A percentile compares a stretch with the other conserved stretches of the same genome.
phyloP scores from a whole-genome alignment of 2,113 vertebrate genomes.

The Xiphophorus couchianus region DNA sequence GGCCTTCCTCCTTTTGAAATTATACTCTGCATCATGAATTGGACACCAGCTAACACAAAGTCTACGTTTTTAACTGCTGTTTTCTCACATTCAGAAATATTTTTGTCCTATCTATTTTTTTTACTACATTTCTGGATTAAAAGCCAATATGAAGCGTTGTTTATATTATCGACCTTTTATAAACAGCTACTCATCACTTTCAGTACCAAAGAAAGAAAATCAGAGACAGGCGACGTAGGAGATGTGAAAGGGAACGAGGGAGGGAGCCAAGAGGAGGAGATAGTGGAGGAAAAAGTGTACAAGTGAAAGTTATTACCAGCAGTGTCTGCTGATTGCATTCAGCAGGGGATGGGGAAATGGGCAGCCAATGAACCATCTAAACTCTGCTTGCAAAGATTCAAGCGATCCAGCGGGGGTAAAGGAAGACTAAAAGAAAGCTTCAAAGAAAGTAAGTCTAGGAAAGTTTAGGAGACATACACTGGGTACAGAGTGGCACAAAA shows the following conservation, averaged over 20 bases:
- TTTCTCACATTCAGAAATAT: slow-evolving; percentile 75
- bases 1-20: background rate
- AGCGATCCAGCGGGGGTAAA: slow-evolving; percentile 73
- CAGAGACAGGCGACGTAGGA: slow-evolving; percentile 77
- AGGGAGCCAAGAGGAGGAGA: slow-evolving; percentile 63
- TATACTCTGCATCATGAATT: background rate
- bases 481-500: background rate
- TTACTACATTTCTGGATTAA: slow-evolving; percentile 79
- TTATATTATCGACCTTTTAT: slow-evolving; percentile 83
- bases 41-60: background rate
- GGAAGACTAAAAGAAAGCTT: slow-evolving; percentile 47
- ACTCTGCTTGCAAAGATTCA: slow-evolving; percentile 82
- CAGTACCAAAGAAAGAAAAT: slow-evolving; percentile 72
- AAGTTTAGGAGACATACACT: background rate
- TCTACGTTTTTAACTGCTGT: background rate
- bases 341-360: slow-evolving; percentile 87
- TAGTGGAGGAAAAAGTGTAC: slow-evolving; percentile 53
- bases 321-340: slow-evolving; percentile 95
- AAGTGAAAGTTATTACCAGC: slow-evolving; percentile 85
- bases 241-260: slow-evolving; percentile 24
- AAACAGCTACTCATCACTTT: slow-evolving; percentile 85
- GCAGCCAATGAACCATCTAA: slow-evolving; percentile 83
- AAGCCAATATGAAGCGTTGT: slow-evolving; percentile 93
- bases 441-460: slow-evolving; percentile 43
- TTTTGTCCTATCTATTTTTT: slow-evolving; percentile 35